Evolutionary conservation across 2,113 vertebrate genomes (phyloP), one percentile per base, ranked within the genome.

Genomic region (Protomyctophum bolini): DNA sequence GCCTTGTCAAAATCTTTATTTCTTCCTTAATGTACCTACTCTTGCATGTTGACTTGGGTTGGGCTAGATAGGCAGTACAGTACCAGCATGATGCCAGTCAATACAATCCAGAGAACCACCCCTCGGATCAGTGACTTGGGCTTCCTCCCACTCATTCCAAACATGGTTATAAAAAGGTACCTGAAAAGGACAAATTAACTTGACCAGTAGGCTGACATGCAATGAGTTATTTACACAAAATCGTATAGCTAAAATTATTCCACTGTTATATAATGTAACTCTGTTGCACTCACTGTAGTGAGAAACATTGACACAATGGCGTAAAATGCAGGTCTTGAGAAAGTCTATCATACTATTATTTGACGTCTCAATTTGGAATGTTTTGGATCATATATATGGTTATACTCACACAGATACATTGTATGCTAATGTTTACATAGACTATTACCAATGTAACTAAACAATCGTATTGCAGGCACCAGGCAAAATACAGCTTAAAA

Each of bases 11-110:
- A 66, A 50, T 10, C 6, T 58, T 41, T 10, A 29, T 33, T 50
- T 63, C 0, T 15, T 10, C 52, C 11, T 21, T 14, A 14, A 58
- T 72, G 8, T 55, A 95, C 95, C 94, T 87, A 92, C 93, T 81
- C 83, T 54, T 91, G 86, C 77, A 90, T 10, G 88, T 86, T 91
- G 14, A 83, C 52, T 15, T 90, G 92, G 54, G 89, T 82, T 2
- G 91, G 80, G 0, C 75, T 63, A 0, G 84, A 91, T 0, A 95
- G 90, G 73, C 92, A 93, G 87, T 97, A 98, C 1, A 98, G 84
- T 57, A 94, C 80, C 80, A 97, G 82, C 71, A 95, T 91, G 79
- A 96, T 87, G 79, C 94, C 95, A 79, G 93, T 93, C 76, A 97
- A 66, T 45, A 97, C 88, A 0, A 93, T 84, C 8, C 94, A 97